A percentile compares a stretch with the other conserved stretches of the same genome.
phyloP scores from a whole-genome alignment of 2,113 vertebrate species.

The Ariopsis seemanni region DNA sequence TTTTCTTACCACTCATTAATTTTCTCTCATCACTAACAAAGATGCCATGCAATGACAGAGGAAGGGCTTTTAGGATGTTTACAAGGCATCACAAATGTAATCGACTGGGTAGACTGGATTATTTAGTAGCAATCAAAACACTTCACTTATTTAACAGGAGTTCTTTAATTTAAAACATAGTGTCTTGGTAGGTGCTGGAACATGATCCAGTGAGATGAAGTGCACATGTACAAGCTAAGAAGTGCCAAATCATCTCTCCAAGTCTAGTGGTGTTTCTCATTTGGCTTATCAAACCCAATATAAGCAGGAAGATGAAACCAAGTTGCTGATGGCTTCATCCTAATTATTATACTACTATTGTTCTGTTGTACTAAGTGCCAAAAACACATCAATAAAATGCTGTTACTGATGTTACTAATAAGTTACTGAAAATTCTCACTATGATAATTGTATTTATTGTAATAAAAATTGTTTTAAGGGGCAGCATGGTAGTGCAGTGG shows the following conservation, averaged over 20 bases:
- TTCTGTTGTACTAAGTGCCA: not conserved
- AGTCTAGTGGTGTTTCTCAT: not conserved
- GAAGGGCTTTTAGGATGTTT: constrained; percentile 13
- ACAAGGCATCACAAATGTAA: not conserved
- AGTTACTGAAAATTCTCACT: not conserved
- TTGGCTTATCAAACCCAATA: not conserved
- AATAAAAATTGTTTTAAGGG: not conserved
- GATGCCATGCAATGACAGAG: constrained; percentile 3
- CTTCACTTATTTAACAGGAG: not conserved
- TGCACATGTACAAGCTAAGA: not conserved
- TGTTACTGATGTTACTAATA: not conserved
- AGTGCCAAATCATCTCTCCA: not conserved
- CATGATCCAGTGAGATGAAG: not conserved
- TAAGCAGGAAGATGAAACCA: not conserved
- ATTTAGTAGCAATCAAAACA: constrained; percentile 15
- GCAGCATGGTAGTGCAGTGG: no score
- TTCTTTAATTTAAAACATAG: not conserved
- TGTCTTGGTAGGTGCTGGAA: not conserved
- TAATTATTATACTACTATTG: not conserved
- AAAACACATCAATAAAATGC: not conserved
- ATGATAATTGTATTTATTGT: not conserved
- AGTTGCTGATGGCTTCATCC: not conserved
- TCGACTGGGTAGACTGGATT: not conserved
- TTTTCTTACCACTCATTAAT: constrained; percentile 1
- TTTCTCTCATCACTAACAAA: constrained; percentile 18